These are phyloP conservation scores for Philypnodon macrostomus DNA, from an alignment of 2,797 vertebrate genomes.

Conservation along the genomic window DNA sequence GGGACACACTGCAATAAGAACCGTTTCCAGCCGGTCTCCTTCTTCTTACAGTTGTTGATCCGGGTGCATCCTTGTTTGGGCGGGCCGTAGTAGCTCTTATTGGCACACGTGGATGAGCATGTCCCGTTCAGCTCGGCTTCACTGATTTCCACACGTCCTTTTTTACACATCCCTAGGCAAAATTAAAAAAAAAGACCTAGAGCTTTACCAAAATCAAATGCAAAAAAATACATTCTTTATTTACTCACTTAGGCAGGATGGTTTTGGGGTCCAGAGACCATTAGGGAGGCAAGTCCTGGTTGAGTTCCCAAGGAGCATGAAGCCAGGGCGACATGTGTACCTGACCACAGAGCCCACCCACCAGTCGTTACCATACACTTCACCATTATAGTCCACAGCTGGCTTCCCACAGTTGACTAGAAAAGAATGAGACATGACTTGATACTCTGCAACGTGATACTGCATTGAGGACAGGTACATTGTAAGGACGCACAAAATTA, in stretches of 20 bases:
- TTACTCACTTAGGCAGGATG: conserved; percentile 81
- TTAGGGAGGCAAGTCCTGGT: conserved; percentile 75
- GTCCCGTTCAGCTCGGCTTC: conserved; percentile 73
- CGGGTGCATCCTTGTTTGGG: conserved; percentile 71
- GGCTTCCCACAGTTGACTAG: conserved; percentile 84
- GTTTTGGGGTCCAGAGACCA: conserved; percentile 80
- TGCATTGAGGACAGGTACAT: no score
- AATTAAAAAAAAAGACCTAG: background rate
- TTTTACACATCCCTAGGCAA: conserved; percentile 77
- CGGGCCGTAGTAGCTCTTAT: conserved; percentile 67
- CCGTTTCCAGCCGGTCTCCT: conserved; percentile 76
- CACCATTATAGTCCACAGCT: conserved; percentile 76
- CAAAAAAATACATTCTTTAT: background rate
- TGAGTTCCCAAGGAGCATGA: conserved; percentile 76
- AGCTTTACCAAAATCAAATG: background rate
- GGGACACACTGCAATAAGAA: conserved; percentile 79
- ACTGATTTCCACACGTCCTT: conserved; percentile 75
- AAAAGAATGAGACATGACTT: conserved; percentile 8
- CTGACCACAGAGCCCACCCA: conserved; percentile 84
- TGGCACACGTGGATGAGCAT: conserved; percentile 78
- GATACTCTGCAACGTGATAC: no score
- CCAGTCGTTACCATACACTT: conserved; percentile 79
- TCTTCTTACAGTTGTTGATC: conserved; percentile 78
- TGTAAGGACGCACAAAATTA: no score
- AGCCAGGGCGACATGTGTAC: conserved; percentile 80